Evolutionary conservation across 2,113 vertebrate species (phyloP), one percentile per base, ranked within the genome.

Genomic region (Xiphias gladius): DNA sequence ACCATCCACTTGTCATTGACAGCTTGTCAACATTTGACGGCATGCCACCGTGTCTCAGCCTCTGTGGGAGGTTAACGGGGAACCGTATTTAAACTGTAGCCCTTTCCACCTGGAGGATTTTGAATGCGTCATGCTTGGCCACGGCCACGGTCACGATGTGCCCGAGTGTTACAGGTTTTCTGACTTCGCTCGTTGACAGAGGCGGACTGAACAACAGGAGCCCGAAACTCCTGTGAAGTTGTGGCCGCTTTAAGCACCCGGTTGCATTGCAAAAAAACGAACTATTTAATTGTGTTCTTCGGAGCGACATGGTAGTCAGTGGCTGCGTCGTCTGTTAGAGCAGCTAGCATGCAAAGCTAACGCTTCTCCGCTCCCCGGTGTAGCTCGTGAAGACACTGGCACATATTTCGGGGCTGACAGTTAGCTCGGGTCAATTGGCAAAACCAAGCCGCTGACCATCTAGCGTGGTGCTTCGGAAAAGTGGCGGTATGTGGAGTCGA

Each of bases 11-110:
- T 85, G 83, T 84, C 85, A 74, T 13, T 91, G 91, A 91, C 88
- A 83, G 89, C 85, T 58, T 89, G 93, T 89, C 91, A 91, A 88
- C 84, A 81, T 77, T 57, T 87, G 89, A 89, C 90, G 86, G 87
- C 90, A 9, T 43, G 87, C 52, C 32, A 69, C n/a, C 73, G 26
- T 30, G 13, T 68, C 48, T 70, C 24, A 17, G 28, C 43, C 22
- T 48, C 24, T 7, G 1, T 7, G 1, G 2, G 37, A 50, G 62
- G 39, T 20, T 12, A 46, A 43, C 43, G 11, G 55, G 19, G 61
- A 11, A 54, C 59, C 22, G n/a, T 48, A 2, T 41, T 35, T 20
- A n/a, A 65, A 39, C n/a, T 3, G 63, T 30, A 24, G 9, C 32
- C 37, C n/a, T 58, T 37, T 76, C 63, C 65, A 87, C 88, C 78